Conservation (phyloP, 2,888 invertebrate species). For the Drosophila siamana region DNA sequence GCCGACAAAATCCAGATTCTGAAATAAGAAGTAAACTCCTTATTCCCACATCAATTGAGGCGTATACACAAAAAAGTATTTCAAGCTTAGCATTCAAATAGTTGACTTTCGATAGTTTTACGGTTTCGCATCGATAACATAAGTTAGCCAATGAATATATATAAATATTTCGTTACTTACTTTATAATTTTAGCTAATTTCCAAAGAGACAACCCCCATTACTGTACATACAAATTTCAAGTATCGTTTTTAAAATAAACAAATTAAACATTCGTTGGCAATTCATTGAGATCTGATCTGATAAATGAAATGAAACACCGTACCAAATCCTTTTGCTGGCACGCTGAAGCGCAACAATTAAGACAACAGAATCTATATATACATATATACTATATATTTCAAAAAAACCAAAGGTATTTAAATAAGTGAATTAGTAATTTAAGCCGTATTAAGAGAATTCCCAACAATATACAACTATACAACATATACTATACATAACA, state of each 20-base stretch:
- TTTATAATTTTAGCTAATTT: too few relatives aligned
- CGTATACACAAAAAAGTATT: too few relatives aligned
- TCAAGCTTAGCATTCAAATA: too few relatives aligned
- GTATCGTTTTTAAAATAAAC: not conserved
- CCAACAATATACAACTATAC: not conserved
- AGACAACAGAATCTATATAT: not conserved
- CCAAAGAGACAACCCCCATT: not conserved
- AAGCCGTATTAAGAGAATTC: not conserved
- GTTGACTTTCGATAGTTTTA: too few relatives aligned
- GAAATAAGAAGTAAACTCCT: too few relatives aligned
- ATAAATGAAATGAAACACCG: slow-evolving; percentile 2
- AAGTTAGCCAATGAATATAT: not conserved
- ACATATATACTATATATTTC: too few relatives aligned
- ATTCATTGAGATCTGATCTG: not conserved
- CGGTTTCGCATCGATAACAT: not conserved
- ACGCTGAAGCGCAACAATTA: not conserved
- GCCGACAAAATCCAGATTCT: too few relatives aligned
- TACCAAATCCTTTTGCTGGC: slow-evolving; percentile 6
- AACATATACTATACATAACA: not conserved
- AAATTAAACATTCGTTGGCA: not conserved
- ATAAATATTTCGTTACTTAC: too few relatives aligned
- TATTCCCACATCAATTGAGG: too few relatives aligned
- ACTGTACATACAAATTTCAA: not conserved
- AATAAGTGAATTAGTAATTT: slow-evolving; percentile 5
- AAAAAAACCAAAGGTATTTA: not conserved